A percentile compares a stretch with the other conserved stretches of the same genome.
Evolutionary conservation across 2,888 invertebrate species (phyloP).

Genomic region (Orthosia gracilis): DNA sequence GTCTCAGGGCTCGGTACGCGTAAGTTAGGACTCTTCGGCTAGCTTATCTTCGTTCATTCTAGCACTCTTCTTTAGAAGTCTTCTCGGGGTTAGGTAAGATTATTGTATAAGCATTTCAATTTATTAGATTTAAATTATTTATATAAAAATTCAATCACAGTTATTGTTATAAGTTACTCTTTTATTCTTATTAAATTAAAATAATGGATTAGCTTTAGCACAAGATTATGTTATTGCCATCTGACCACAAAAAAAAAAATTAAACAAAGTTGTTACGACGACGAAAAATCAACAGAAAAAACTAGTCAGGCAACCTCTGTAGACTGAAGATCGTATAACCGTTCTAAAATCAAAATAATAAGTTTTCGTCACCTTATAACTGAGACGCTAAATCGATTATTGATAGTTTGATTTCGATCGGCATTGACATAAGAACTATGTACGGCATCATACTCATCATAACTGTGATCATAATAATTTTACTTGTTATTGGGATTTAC

Average conservation of each 20-base stretch:
- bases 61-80: not conserved
- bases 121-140: not conserved
- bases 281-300: conserved; percentile 20
- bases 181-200: not conserved
- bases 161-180: too few relatives aligned
- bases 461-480: conserved; percentile 35
- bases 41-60: not conserved
- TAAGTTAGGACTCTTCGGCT: too few relatives aligned
- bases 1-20: too few relatives aligned
- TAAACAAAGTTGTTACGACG: not conserved
- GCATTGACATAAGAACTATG: conserved; percentile 45
- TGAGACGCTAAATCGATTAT: not conserved
- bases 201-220: not conserved
- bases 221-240: not conserved
- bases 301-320: conserved; percentile 2
- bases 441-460: conserved; percentile 46
- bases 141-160: not conserved
- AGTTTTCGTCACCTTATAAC: conserved; percentile 29
- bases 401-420: conserved; percentile 30
- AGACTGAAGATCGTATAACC: not conserved
- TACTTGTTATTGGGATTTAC: conserved; percentile 54
- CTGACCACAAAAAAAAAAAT: conserved; percentile 15
- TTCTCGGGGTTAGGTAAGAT: too few relatives aligned
- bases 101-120: too few relatives aligned
- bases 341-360: not conserved